Conservation (phyloP, 2,888 invertebrate species). For the Cheilosia impressa region DNA sequence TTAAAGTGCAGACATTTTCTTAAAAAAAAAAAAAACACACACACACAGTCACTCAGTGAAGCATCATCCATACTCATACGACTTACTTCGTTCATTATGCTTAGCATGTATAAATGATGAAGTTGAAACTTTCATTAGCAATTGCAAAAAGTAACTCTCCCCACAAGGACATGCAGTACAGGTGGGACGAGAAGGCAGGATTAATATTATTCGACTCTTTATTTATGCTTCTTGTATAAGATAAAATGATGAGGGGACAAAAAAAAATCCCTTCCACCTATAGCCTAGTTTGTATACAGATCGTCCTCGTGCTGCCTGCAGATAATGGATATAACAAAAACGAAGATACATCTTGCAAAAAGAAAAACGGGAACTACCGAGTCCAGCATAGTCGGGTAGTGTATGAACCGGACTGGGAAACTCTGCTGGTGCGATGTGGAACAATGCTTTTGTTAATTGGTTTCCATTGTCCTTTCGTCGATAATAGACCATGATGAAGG, state of each 20-base stretch:
- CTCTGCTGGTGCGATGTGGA: constrained; percentile 79
- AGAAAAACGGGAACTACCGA: neutral
- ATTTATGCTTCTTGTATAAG: constrained; percentile 17
- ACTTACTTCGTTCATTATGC: constrained; percentile 64
- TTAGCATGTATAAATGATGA: constrained; percentile 70
- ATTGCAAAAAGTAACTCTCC: constrained; percentile 52
- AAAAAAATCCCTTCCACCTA: constrained; percentile 15
- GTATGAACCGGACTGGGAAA: constrained; percentile 20
- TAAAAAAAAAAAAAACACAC: constrained; percentile 16
- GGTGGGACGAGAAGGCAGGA: neutral
- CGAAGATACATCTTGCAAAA: neutral
- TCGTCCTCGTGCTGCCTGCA: constrained; percentile 32
- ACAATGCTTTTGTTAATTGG: constrained; percentile 83
- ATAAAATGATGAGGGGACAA: constrained; percentile 9
- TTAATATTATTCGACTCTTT: constrained; percentile 30
- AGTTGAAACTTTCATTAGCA: constrained; percentile 67
- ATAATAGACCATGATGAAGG: constrained; percentile 75
- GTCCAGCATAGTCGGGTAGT: constrained; percentile 1
- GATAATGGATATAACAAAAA: constrained; percentile 56
- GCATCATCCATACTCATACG: constrained; percentile 20
- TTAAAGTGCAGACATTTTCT: constrained; percentile 63
- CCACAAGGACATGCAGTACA: constrained; percentile 27
- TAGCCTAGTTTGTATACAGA: constrained; percentile 9
- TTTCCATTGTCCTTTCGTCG: constrained; percentile 81
- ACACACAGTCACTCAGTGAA: constrained; percentile 9